Evolutionary conservation across 2,797 vertebrate genomes (phyloP).

Genomic region (Spondyliosoma cantharus): DNA sequence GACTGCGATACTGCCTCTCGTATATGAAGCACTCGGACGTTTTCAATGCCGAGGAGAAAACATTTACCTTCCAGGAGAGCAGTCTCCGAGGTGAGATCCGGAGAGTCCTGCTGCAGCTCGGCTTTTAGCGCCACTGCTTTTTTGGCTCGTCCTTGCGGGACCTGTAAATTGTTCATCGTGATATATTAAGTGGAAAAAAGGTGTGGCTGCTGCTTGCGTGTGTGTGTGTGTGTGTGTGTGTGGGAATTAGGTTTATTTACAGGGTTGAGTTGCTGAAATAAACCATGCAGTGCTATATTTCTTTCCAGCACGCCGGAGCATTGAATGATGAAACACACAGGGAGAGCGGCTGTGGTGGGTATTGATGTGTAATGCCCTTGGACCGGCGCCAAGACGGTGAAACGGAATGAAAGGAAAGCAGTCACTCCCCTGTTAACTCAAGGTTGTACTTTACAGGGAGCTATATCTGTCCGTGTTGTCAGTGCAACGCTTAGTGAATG

Average conservation of each 20-base stretch:
- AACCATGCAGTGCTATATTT: conserved; percentile 76
- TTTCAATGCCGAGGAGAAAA: conserved; percentile 53
- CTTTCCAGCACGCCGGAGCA: conserved; percentile 60
- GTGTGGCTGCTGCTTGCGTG: conserved; percentile 2
- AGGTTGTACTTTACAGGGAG: conserved; percentile 76
- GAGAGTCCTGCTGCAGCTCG: conserved; percentile 42
- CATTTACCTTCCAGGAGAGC: conserved; percentile 57
- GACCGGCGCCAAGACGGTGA: conserved; percentile 70
- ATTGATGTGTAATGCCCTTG: conserved; percentile 79
- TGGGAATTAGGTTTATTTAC: conserved; percentile 78
- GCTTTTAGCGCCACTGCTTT: conserved; percentile 56
- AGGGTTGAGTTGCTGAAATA: conserved; percentile 72
- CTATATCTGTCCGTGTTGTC: conserved; percentile 67
- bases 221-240: conserved; percentile 30
- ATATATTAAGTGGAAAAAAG: conserved; percentile 71
- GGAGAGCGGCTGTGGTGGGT: conserved; percentile 61
- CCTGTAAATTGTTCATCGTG: conserved; percentile 68
- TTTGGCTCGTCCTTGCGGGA: conserved; percentile 67
- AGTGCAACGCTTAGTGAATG: conserved; percentile 55
- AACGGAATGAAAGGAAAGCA: conserved; percentile 74
- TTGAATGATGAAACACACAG: conserved; percentile 76
- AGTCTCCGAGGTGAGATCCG: conserved; percentile 45
- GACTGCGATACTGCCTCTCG: conserved; percentile 22
- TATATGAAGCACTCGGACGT: conserved; percentile 41
- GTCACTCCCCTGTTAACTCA: conserved; percentile 72